Evolutionary conservation across 2,113 vertebrate species (phyloP).

Genomic region (Caranx melampygus): DNA sequence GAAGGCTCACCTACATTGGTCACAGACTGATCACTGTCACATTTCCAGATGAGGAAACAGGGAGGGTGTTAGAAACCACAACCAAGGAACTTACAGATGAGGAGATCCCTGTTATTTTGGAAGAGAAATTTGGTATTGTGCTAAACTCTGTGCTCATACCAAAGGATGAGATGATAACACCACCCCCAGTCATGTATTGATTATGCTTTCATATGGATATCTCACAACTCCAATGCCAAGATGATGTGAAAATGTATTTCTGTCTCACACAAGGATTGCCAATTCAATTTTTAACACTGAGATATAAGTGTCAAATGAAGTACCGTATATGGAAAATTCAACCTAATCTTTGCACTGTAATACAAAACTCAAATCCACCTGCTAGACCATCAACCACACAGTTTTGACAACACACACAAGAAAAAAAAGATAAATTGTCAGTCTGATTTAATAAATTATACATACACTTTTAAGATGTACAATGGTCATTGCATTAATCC

Average conservation of each 20-base stretch:
- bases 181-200: conserved; percentile 71
- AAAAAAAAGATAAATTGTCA: conserved; percentile 82
- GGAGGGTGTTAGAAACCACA: conserved; percentile 40
- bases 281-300: background rate
- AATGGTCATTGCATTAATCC: conserved; percentile 93
- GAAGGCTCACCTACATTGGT: conserved; percentile 80
- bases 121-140: conserved; percentile 78
- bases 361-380: background rate
- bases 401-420: conserved; percentile 14
- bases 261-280: background rate
- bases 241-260: background rate
- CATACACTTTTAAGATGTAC: conserved; percentile 93
- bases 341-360: background rate
- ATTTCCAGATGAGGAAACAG: conserved; percentile 44
- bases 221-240: background rate
- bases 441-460: conserved; percentile 99
- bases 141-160: conserved; percentile 69
- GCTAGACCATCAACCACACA: background rate
- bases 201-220: background rate
- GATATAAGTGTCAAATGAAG: background rate
- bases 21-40: conserved; percentile 68
- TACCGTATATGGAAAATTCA: background rate
- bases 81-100: conserved; percentile 75
- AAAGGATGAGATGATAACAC: conserved; percentile 77
- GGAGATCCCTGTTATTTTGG: conserved; percentile 77